These are phyloP conservation scores for Xiphophorus hellerii DNA, from an alignment of 2,113 vertebrate genomes.

Conservation along the genomic window DNA sequence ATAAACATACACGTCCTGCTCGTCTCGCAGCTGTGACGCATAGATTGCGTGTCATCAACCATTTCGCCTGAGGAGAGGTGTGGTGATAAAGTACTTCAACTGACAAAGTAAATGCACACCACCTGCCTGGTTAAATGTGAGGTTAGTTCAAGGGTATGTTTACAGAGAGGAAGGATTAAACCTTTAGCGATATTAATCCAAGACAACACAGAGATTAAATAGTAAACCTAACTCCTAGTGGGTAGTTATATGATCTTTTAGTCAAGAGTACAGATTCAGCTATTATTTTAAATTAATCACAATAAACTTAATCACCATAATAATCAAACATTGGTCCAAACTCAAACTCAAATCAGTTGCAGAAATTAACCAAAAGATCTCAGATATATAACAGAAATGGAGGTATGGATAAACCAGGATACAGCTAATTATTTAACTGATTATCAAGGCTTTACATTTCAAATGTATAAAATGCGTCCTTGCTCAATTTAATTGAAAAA, in stretches of 20 bases:
- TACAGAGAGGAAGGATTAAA: background rate
- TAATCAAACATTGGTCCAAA: too few species aligned
- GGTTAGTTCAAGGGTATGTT: constrained; percentile 1
- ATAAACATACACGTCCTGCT: constrained; percentile 25
- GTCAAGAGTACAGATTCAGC: background rate
- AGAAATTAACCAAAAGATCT: background rate
- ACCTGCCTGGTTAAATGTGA: constrained; percentile 17
- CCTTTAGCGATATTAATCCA: background rate
- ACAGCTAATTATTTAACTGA: background rate
- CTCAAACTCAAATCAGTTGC: too few species aligned
- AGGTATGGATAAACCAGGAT: background rate
- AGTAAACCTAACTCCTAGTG: background rate
- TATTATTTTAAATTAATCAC: too few species aligned
- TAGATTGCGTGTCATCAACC: constrained; percentile 40
- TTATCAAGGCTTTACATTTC: background rate
- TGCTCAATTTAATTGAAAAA: background rate
- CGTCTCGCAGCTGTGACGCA: constrained; percentile 39
- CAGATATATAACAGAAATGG: background rate
- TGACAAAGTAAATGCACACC: constrained; percentile 33
- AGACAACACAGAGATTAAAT: background rate
- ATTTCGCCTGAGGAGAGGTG: constrained; percentile 14
- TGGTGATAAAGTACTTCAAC: constrained; percentile 27
- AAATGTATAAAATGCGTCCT: background rate
- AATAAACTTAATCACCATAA: too few species aligned
- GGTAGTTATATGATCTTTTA: background rate